phyloP scores from a whole-genome alignment of 2,113 vertebrate species.

The Gopherus evgoodei region DNA sequence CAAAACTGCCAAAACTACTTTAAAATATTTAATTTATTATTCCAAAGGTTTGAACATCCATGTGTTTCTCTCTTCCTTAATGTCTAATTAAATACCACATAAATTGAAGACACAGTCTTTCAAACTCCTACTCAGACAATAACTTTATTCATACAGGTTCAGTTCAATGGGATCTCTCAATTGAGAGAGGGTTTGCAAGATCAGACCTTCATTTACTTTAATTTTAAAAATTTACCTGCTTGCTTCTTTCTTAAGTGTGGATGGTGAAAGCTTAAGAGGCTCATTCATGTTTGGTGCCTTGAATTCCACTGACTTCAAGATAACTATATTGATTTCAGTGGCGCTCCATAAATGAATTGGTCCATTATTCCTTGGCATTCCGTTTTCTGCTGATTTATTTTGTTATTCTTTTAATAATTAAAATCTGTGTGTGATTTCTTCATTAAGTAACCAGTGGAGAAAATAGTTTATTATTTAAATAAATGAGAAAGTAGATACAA shows the following conservation, averaged over 20 bases:
- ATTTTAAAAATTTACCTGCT: neutral
- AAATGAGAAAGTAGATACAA: conserved; percentile 32
- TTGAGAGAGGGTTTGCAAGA: neutral
- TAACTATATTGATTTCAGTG: neutral
- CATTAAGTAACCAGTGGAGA: conserved; percentile 36
- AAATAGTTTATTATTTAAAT: neutral
- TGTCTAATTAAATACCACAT: neutral
- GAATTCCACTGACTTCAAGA: conserved; percentile 7
- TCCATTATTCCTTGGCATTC: conserved; percentile 20
- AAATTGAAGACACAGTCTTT: neutral
- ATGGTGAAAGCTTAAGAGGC: neutral
- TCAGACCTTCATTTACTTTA: neutral
- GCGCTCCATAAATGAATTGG: neutral
- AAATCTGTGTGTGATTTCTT: conserved; percentile 11
- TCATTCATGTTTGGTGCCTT: neutral
- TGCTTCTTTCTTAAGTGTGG: neutral
- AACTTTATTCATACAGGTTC: neutral
- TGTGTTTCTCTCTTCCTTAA: neutral
- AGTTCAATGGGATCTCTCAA: neutral
- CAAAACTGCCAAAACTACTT: neutral
- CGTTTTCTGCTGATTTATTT: conserved; percentile 36
- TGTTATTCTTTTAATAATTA: conserved; percentile 50
- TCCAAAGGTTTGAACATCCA: neutral
- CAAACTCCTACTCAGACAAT: neutral
- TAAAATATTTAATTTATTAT: neutral